Evolutionary conservation across 2,113 vertebrate species (phyloP), one percentile per base, ranked within the genome.

Genomic region (Hucho hucho): DNA sequence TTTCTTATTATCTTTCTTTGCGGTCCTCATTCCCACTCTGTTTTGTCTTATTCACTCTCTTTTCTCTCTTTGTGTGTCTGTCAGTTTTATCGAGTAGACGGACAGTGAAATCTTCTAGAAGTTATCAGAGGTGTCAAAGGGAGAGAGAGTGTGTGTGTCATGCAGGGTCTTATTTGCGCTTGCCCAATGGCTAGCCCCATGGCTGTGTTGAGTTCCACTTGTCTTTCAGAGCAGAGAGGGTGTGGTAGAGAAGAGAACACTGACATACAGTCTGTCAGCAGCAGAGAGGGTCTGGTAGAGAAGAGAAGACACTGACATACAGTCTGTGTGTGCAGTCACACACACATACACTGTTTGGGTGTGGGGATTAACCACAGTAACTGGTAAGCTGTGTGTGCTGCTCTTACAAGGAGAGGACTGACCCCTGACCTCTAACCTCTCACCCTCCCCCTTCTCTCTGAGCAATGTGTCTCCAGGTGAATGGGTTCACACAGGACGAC

Each of bases 381-480:
- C 26, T 28, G 22, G 13, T 14, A 25, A 3, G 24, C 25, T 20
- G 47, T 56, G 24, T 28, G 47, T 28, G 25, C 26, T 71, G 49
- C 18, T 79, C 16, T 72, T 75, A 12, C 46, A 69, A 86, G 37
- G 81, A 85, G 79, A 84, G 79, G 80, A 81, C 82, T 75, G 84
- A 76, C 82, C 61, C 82, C 82, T 75, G 84, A 77, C 83, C 63
- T 83, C 73, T 88, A 73, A 86, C 79, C 83, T 70, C 37, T 74
- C 79, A 83, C 70, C 28, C 20, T 20, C 16, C 6, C 0, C 68
- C 28, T n/a, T 49, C 61, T 70, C 53, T 49, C 18, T 20, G 59
- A 68, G 64, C 74, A 59, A 81, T 80, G 86, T 83, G 61, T 78
- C 69, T 20, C 56, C 81, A 90, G 87, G 87, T 90, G 87, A 90